Evolutionary conservation across 2,113 vertebrate genomes (phyloP), one percentile per base, ranked within the genome.

Genomic region (Antechinus flavipes): DNA sequence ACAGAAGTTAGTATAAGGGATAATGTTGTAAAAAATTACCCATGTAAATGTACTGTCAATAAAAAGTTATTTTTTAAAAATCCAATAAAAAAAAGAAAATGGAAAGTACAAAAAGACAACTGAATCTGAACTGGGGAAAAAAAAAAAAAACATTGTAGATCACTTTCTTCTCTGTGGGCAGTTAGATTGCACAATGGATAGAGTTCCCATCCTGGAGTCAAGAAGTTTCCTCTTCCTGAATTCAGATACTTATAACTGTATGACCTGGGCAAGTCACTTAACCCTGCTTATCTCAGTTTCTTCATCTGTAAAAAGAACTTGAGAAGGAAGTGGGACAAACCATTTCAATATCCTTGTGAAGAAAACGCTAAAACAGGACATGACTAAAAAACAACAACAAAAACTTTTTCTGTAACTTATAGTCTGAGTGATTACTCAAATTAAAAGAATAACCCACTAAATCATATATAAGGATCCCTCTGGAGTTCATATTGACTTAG

Each of bases 191-290:
- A 16, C 27, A n/a, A 27, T 6, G 30, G n/a, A 53, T 54, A 68
- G 6, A 8, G 58, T 92, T 2, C 22, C 30, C 30, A 25, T 2
- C 54, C 52, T 46, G 25, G 7, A 23, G 22, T 6, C 49, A 94
- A 89, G 49, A 35, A n/a, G 30, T n/a, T 35, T 68, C 27, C 30
- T 76, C 58, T 23, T n/a, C 30, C 56, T 76, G 22, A 26, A 16
- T 94, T 93, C 54, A 94, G 49, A 53, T 91, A 91, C 91, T 76
- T 35, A 14, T 55, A 89, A 89, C 68, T 91, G 50, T 47, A 4
- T 47, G 47, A 47, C 47, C 26, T 35, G 47, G 5, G 30, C 27
- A 50, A 68, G 27, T n/a, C 61, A 61, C 2, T 61, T 61, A 61
- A 61, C 27, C 27, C 61, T n/a, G 12, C n/a, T 16, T 35, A 11